Evolutionary conservation across 2,113 vertebrate genomes (phyloP).

Genomic region (Caloenas nicobarica): DNA sequence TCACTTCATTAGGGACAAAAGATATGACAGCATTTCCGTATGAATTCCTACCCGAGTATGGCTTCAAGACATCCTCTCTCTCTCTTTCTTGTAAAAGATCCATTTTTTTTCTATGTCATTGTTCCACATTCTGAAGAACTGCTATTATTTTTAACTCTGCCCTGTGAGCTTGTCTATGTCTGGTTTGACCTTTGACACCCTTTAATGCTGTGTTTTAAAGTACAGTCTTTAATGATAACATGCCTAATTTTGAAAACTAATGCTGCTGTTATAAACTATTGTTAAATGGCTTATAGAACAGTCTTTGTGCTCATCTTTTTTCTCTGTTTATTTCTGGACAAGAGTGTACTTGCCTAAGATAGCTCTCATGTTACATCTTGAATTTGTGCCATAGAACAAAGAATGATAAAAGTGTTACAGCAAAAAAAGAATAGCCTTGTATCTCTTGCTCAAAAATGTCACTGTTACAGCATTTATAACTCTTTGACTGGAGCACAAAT

Average conservation of each 20-base stretch:
- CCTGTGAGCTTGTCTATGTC: not conserved
- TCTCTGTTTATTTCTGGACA: constrained; percentile 9
- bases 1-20: not conserved
- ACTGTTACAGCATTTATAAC: not conserved
- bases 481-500: not conserved
- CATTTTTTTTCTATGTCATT: not conserved
- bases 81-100: not conserved
- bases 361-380: constrained; percentile 6
- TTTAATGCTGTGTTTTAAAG: not conserved
- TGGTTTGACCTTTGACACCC: not conserved
- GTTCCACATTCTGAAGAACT: not conserved
- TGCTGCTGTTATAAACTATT: not conserved
- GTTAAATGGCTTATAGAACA: not conserved
- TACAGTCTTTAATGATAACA: not conserved
- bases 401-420: not conserved
- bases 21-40: not conserved
- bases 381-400: not conserved
- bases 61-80: not conserved
- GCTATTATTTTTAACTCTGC: not conserved
- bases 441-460: constrained; percentile 7
- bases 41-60: not conserved
- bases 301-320: not conserved
- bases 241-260: not conserved
- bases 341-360: not conserved
- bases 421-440: not conserved